These are phyloP conservation scores for Siderastrea radians DNA, from an alignment of 92 coral and sea anemone species.

Conservation along the genomic window DNA sequence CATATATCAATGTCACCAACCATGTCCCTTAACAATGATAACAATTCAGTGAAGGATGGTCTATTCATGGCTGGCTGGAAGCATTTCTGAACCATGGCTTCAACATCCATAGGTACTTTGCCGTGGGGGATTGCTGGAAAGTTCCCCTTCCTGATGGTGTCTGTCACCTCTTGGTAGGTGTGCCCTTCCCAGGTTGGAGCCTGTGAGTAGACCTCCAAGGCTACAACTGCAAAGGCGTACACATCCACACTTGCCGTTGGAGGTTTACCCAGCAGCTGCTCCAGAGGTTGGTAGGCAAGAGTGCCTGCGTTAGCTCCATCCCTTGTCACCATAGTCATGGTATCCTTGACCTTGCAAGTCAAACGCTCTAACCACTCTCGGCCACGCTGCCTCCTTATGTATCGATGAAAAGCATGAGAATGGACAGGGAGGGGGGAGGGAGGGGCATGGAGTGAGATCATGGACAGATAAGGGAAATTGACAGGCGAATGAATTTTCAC, in stretches of 20 bases:
- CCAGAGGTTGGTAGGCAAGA: not conserved
- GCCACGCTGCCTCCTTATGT: no score
- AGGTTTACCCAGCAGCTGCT: slow-evolving; percentile 14
- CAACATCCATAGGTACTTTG: not conserved
- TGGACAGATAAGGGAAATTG: no score
- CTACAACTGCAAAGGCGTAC: slow-evolving; percentile 8
- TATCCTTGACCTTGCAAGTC: no score
- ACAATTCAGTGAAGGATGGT: slow-evolving; percentile 7
- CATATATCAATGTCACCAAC: slow-evolving; percentile 17
- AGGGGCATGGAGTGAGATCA: no score
- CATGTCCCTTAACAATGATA: not conserved
- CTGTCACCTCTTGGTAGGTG: not conserved
- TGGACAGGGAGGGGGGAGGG: not conserved
- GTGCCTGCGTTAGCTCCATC: slow-evolving; percentile 37
- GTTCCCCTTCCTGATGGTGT: not conserved
- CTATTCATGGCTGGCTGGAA: not conserved
- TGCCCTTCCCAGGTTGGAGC: not conserved
- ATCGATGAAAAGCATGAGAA: not conserved
- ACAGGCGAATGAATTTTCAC: no score
- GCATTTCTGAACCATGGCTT: not conserved
- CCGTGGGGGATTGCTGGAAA: not conserved
- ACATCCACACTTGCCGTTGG: slow-evolving; percentile 18
- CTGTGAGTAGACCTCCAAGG: slow-evolving; percentile 1
- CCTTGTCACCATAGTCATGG: no score
- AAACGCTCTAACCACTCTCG: no score